These are phyloP conservation scores for Lagopus muta DNA, from an alignment of 2,113 vertebrate genomes.

Conservation along the genomic window DNA sequence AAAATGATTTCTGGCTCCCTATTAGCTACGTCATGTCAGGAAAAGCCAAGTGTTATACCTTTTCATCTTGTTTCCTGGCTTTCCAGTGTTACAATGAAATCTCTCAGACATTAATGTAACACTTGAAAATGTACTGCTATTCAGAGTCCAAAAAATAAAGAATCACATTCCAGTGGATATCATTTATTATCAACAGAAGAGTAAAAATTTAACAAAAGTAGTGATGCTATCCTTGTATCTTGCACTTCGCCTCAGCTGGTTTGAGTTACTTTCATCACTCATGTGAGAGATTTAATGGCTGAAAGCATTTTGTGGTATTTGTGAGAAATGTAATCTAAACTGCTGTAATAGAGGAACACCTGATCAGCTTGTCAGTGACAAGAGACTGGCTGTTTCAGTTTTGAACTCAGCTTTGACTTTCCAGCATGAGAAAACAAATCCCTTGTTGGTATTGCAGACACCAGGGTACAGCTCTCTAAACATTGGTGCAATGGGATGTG, in stretches of 20 bases:
- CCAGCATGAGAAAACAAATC: conserved; percentile 15
- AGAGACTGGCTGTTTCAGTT: conserved; percentile 23
- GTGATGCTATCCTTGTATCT: background rate
- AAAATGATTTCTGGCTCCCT: conserved; percentile 8
- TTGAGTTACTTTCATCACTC: conserved; percentile 69
- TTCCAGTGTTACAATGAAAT: conserved; percentile 23
- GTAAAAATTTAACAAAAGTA: conserved; percentile 42
- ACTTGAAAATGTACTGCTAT: background rate
- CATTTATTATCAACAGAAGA: conserved; percentile 41
- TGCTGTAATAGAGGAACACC: conserved; percentile 13
- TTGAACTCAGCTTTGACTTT: conserved; percentile 43
- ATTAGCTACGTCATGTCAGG: background rate
- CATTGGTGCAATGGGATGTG: background rate
- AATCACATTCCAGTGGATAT: conserved; percentile 25
- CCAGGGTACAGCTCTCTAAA: conserved; percentile 3
- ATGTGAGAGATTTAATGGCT: conserved; percentile 66
- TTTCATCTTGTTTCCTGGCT: conserved; percentile 25
- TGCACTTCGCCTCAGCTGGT: conserved; percentile 53
- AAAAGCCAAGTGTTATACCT: background rate
- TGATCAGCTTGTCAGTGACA: conserved; percentile 53
- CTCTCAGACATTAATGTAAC: conserved; percentile 23
- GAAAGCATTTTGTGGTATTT: conserved; percentile 60
- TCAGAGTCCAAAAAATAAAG: conserved; percentile 6
- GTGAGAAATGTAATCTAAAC: conserved; percentile 62
- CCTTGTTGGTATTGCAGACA: background rate